Conservation (phyloP, 2,888 invertebrate genomes). For the Caenorhabditis sulstoni region DNA sequence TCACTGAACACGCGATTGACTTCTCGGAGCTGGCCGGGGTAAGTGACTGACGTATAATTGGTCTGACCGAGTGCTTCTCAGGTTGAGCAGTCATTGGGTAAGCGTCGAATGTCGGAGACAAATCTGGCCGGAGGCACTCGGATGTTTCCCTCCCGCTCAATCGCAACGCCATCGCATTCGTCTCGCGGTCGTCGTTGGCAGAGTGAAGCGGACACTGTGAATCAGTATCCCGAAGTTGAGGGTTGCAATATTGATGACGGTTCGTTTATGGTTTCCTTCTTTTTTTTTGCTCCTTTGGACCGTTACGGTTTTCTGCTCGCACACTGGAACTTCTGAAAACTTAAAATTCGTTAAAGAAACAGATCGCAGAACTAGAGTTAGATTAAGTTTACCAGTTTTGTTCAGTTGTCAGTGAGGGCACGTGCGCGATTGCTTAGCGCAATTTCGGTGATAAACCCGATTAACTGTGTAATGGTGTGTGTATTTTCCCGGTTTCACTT, state of each 20-base stretch:
- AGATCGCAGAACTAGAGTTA: too few relatives aligned
- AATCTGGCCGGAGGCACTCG: slow-evolving; percentile 72
- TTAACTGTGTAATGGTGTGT: neutral
- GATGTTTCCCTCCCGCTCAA: slow-evolving; percentile 55
- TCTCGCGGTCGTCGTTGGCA: slow-evolving; percentile 73
- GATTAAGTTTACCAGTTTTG: neutral
- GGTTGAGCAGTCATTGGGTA: slow-evolving; percentile 67
- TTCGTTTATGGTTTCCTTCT: slow-evolving; percentile 26
- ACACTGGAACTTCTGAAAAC: too few relatives aligned
- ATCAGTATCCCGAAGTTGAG: slow-evolving; percentile 81
- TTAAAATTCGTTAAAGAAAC: too few relatives aligned
- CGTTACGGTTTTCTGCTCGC: too few relatives aligned
- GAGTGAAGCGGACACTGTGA: slow-evolving; percentile 79
- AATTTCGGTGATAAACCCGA: too few relatives aligned
- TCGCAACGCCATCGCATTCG: slow-evolving; percentile 61
- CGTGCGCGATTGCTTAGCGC: neutral
- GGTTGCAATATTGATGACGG: slow-evolving; percentile 76
- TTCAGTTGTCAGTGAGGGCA: neutral
- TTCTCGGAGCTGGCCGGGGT: slow-evolving; percentile 71
- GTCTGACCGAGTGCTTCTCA: slow-evolving; percentile 24
- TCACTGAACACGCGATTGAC: slow-evolving; percentile 85
- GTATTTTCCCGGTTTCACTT: neutral
- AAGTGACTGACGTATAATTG: slow-evolving; percentile 11
- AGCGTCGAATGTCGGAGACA: slow-evolving; percentile 79
- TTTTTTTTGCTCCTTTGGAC: neutral